These are phyloP conservation scores for Melanotaenia trifasciata DNA, from an alignment of 2,797 vertebrate genomes.

Conservation along the genomic window DNA sequence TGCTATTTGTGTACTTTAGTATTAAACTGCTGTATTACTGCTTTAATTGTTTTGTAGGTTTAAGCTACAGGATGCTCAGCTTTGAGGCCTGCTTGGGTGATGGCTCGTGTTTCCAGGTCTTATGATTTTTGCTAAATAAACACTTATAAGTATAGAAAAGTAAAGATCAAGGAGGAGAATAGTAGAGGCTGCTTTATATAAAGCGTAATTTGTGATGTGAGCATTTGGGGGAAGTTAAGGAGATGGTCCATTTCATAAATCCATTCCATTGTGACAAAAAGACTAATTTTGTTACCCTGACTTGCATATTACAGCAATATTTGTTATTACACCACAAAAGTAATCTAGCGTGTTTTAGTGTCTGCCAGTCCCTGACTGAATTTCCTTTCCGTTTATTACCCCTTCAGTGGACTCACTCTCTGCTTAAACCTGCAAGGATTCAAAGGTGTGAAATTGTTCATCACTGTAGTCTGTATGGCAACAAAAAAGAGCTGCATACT, in stretches of 20 bases:
- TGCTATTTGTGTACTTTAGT: neutral
- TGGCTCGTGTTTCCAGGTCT: neutral
- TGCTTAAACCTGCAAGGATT: conserved; percentile 47
- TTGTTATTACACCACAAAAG: conserved; percentile 42
- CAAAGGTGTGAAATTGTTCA: conserved; percentile 67
- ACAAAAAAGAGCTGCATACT: conserved; percentile 55
- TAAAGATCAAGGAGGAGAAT: neutral
- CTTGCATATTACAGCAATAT: conserved; percentile 41
- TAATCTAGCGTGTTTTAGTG: conserved; percentile 47
- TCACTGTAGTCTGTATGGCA: conserved; percentile 65
- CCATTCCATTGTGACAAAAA: neutral
- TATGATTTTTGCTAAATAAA: neutral
- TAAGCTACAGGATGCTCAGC: neutral
- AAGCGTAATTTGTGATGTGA: neutral
- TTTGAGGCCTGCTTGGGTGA: neutral
- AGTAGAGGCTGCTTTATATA: neutral
- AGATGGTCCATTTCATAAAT: neutral
- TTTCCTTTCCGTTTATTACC: conserved; percentile 61
- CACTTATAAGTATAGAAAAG: neutral
- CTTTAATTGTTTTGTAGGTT: neutral
- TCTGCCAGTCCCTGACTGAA: conserved; percentile 42
- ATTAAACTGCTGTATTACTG: neutral
- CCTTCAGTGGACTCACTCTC: conserved; percentile 38
- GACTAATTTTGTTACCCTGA: neutral
- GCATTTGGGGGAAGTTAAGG: neutral